phyloP scores from a whole-genome alignment of 1,140 invertebrate genomes.

The Spodoptera frugiperda region DNA sequence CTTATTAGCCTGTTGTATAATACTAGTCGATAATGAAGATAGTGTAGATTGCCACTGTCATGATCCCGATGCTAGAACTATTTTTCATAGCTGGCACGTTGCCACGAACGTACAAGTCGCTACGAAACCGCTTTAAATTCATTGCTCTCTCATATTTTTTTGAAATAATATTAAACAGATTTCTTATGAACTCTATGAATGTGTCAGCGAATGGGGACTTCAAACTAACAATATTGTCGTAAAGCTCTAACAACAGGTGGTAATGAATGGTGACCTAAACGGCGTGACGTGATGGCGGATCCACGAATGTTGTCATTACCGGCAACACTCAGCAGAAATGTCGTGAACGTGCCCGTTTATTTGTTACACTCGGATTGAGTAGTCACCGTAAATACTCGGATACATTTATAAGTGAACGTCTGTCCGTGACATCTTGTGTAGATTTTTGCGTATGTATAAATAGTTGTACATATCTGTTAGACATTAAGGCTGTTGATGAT shows the following conservation, averaged over 20 bases:
- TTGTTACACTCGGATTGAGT: not conserved
- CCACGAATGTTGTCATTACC: constrained; percentile 11
- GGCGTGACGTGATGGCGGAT: constrained; percentile 14
- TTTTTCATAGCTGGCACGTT: constrained; percentile 39
- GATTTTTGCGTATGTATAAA: not conserved
- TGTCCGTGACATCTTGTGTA: constrained; percentile 11
- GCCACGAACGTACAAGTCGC: not conserved
- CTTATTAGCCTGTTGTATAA: not conserved
- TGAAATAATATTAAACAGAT: constrained; percentile 28
- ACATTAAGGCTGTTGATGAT: not conserved
- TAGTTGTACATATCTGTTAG: too few species aligned
- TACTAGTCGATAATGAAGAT: not conserved
- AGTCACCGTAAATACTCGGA: not conserved
- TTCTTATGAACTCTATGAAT: constrained; percentile 25
- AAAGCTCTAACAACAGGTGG: not conserved
- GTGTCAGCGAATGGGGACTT: constrained; percentile 23
- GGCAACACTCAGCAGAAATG: not conserved
- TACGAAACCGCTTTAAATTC: constrained; percentile 33
- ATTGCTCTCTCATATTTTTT: constrained; percentile 25
- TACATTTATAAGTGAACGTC: not conserved
- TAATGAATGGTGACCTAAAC: constrained; percentile 20
- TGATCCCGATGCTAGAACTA: constrained; percentile 14
- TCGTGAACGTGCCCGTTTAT: not conserved
- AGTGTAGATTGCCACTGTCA: not conserved
- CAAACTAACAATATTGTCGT: constrained; percentile 15